A percentile compares a stretch with the other conserved stretches of the same genome.
Evolutionary conservation across 1,140 invertebrate species (phyloP).

Genomic region (Melanaphis sacchari): DNA sequence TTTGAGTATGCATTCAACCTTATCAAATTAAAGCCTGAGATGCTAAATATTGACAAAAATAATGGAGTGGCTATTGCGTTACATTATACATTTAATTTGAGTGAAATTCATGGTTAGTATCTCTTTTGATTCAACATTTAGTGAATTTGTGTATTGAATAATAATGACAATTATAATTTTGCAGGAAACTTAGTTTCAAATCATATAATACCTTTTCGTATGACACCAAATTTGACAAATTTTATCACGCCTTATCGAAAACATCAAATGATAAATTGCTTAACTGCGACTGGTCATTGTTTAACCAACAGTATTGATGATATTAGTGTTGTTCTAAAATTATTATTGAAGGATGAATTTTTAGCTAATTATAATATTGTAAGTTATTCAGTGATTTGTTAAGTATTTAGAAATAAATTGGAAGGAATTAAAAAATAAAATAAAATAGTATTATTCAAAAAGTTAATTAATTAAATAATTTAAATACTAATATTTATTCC

Average conservation of each 20-base stretch:
- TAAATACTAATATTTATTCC: not conserved
- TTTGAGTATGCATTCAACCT: constrained; percentile 45
- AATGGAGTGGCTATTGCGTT: not conserved
- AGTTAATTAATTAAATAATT: too few relatives aligned
- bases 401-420: not conserved
- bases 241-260: constrained; percentile 32
- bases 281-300: constrained; percentile 12
- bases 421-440: too few relatives aligned
- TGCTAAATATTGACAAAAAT: constrained; percentile 25
- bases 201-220: not conserved
- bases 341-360: constrained; percentile 46
- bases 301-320: not conserved
- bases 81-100: constrained; percentile 26
- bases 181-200: not conserved
- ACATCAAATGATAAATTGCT: constrained; percentile 21
- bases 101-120: not conserved
- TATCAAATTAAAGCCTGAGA: constrained; percentile 35
- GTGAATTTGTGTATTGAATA: not conserved
- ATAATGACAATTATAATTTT: not conserved
- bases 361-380: not conserved
- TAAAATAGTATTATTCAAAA: too few relatives aligned
- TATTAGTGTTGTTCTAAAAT: not conserved
- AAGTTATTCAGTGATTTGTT: not conserved
- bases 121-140: not conserved
- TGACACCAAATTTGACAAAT: constrained; percentile 21